Conservation (phyloP, 2,113 vertebrate genomes). For the Burhinus bistriatus region DNA sequence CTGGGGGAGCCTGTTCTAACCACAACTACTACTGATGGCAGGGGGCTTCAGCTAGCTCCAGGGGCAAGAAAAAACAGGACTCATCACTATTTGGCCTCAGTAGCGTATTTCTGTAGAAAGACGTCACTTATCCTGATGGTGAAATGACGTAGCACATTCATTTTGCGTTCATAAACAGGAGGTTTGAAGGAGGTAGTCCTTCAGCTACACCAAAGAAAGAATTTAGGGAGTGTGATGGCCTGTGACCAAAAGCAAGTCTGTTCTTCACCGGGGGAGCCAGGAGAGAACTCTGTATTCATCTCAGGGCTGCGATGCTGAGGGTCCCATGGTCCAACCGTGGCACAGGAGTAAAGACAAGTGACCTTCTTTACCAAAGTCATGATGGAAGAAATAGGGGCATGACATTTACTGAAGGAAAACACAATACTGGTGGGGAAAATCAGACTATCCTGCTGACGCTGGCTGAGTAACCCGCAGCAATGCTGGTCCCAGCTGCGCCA, state of each 20-base stretch:
- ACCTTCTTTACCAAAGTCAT: not conserved
- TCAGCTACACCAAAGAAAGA: not conserved
- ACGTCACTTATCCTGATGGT: rapidly evolving
- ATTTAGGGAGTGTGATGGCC: not conserved
- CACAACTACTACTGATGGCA: not conserved
- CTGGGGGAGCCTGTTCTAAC: not conserved
- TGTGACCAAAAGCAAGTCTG: not conserved
- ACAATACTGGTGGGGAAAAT: not conserved
- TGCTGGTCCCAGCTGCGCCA: rapidly evolving
- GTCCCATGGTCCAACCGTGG: rapidly evolving
- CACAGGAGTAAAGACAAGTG: not conserved
- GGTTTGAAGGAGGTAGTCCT: not conserved
- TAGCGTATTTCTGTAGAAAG: not conserved
- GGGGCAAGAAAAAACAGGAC: not conserved
- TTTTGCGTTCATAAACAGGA: not conserved
- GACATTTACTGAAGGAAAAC: not conserved
- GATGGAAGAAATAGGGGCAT: rapidly evolving
- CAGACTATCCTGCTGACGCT: rapidly evolving
- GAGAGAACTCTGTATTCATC: not conserved
- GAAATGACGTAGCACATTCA: not conserved
- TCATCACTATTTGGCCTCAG: not conserved
- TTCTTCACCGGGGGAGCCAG: not conserved
- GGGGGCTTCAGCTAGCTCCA: not conserved
- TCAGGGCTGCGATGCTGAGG: not conserved
- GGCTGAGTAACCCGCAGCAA: not conserved